phyloP scores from a whole-genome alignment of 2,888 invertebrate species.

The Byasa hedistus region DNA sequence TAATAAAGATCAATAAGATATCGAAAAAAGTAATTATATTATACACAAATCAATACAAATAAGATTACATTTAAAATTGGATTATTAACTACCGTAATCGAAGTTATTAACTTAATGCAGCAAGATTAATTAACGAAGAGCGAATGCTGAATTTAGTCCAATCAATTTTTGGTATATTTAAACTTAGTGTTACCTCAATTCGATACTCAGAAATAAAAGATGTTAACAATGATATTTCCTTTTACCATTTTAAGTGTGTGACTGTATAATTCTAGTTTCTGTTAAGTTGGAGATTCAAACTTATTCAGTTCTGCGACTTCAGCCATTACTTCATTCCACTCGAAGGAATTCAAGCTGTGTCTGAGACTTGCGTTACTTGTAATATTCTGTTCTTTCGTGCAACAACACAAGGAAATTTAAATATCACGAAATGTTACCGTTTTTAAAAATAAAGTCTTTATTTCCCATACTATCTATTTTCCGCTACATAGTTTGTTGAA shows the following conservation, averaged over 20 bases:
- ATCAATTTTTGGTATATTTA: too few species aligned
- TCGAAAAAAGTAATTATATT: too few species aligned
- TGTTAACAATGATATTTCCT: neutral
- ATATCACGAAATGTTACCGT: neutral
- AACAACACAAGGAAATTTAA: neutral
- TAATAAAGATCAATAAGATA: too few species aligned
- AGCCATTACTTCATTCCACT: constrained; percentile 26
- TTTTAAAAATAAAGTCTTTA: neutral
- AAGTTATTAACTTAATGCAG: too few species aligned
- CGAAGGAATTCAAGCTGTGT: constrained; percentile 24
- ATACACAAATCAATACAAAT: too few species aligned
- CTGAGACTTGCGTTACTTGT: constrained; percentile 8
- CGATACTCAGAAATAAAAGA: neutral
- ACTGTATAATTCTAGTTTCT: constrained; percentile 11
- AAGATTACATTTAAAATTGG: too few species aligned
- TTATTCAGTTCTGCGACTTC: constrained; percentile 24
- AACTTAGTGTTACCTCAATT: too few species aligned
- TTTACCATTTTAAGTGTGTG: constrained; percentile 1
- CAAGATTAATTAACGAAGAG: too few species aligned
- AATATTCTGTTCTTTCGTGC: constrained; percentile 6
- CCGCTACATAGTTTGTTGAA: too few species aligned
- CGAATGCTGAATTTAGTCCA: too few species aligned
- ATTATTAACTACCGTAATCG: too few species aligned
- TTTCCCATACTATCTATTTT: neutral
- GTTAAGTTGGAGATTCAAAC: constrained; percentile 16